Evolutionary conservation across 2,797 vertebrate species (phyloP).

Genomic region (Cephalopachus bancanus): DNA sequence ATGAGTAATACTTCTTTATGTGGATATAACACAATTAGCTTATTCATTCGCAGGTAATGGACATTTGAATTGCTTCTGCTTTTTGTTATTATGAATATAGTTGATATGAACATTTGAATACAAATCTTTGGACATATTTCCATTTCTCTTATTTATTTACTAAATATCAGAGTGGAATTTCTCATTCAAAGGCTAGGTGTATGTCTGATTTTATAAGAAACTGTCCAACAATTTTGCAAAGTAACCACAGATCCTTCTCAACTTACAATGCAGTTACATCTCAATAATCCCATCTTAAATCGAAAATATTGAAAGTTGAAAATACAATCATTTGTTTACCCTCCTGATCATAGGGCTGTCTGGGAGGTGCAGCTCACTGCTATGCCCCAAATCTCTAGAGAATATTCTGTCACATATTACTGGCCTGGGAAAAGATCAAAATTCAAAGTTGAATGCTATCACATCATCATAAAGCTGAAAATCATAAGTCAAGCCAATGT

Average conservation of each 20-base stretch:
- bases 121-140: background rate
- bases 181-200: background rate
- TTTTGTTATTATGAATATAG: background rate
- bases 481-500: background rate
- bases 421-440: background rate
- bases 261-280: background rate
- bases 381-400: background rate
- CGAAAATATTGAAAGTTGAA: background rate
- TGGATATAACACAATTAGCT: background rate
- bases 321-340: background rate
- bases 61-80: background rate
- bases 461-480: background rate
- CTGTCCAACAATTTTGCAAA: background rate
- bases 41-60: background rate
- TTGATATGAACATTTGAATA: background rate
- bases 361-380: background rate
- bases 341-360: background rate
- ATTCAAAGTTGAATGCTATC: background rate
- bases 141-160: background rate
- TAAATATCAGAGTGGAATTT: background rate
- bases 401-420: background rate
- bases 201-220: constrained; percentile 10
- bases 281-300: background rate
- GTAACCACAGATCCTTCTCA: background rate
- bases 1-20: background rate